These are phyloP conservation scores for Eristalis tenax DNA, from an alignment of 2,888 invertebrate genomes.

Conservation along the genomic window DNA sequence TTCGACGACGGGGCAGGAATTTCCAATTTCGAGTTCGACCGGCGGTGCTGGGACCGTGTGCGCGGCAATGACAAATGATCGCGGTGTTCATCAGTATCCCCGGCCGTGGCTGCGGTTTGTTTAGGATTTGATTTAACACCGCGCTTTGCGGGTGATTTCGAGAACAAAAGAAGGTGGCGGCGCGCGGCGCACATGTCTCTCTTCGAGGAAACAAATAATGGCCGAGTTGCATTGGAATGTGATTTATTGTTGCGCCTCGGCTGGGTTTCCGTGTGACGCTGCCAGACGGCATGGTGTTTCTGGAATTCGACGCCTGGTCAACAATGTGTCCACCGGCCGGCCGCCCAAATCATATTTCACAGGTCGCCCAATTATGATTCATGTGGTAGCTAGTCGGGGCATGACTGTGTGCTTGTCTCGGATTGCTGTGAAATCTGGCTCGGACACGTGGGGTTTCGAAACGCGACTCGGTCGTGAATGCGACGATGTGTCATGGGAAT, in stretches of 20 bases:
- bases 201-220: conserved; percentile 49
- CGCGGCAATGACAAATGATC: conserved; percentile 59
- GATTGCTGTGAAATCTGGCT: background rate
- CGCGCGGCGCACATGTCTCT: background rate
- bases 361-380: background rate
- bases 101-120: conserved; percentile 35
- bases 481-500: background rate
- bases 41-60: background rate
- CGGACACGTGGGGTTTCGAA: background rate
- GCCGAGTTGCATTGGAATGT: conserved; percentile 19
- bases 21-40: conserved; percentile 39
- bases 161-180: conserved; percentile 47
- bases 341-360: background rate
- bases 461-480: background rate
- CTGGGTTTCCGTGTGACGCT: background rate
- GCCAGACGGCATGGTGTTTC: conserved; percentile 40
- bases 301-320: conserved; percentile 34
- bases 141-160: conserved; percentile 30
- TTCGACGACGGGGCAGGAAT: conserved; percentile 43
- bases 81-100: conserved; percentile 54
- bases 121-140: conserved; percentile 58
- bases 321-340: background rate
- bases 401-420: background rate
- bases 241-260: conserved; percentile 46
- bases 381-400: background rate